phyloP scores from a whole-genome alignment of 2,113 vertebrate genomes.

The Ceyx cyanopectus region DNA sequence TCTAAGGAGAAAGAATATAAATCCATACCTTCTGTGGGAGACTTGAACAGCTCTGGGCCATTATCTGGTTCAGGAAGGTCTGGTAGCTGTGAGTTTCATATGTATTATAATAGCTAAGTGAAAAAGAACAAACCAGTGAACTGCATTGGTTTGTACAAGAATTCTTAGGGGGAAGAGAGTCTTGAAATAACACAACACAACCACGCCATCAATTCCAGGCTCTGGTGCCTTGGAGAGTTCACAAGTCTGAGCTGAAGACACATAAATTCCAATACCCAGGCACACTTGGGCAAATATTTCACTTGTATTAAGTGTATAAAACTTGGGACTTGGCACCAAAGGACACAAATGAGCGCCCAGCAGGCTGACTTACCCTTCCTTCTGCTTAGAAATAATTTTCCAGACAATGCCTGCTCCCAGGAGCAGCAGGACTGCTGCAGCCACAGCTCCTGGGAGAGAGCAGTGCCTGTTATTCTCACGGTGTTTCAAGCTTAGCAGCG shows the following conservation, averaged over 20 bases:
- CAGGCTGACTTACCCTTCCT: constrained; percentile 50
- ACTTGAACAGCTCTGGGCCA: background rate
- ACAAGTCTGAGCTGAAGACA: background rate
- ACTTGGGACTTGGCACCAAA: background rate
- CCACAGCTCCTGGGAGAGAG: background rate
- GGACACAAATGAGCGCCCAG: background rate
- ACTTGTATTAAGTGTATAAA: accelerated
- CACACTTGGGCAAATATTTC: background rate
- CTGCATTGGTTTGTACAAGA: background rate
- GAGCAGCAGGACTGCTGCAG: constrained; percentile 8
- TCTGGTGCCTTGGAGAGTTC: background rate
- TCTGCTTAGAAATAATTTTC: constrained; percentile 53
- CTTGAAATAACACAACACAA: background rate
- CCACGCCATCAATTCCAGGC: background rate
- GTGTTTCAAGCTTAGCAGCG: background rate
- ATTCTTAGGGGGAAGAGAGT: background rate
- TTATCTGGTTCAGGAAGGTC: background rate
- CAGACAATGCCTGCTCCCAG: background rate
- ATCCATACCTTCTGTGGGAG: constrained; percentile 33
- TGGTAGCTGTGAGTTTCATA: constrained; percentile 10
- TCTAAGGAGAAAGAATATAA: background rate
- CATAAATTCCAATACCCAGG: background rate
- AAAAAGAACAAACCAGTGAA: background rate
- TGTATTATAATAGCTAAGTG: background rate
- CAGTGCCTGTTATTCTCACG: accelerated